phyloP scores from a whole-genome alignment of 2,113 vertebrate species.

The Spea multiplicata region DNA sequence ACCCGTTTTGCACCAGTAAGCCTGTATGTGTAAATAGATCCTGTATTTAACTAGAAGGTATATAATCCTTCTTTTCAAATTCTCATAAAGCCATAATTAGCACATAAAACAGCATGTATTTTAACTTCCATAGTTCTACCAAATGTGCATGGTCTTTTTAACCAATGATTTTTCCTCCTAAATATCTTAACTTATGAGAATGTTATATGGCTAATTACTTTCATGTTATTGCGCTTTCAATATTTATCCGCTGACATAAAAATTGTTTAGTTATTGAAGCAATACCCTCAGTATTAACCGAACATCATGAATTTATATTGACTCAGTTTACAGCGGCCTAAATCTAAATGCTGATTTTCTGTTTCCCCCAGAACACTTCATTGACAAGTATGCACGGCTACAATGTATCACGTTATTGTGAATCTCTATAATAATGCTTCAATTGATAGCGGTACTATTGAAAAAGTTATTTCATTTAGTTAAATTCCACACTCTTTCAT shows the following conservation, averaged over 20 bases:
- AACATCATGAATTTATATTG: constrained; percentile 78
- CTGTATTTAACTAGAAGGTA: not conserved
- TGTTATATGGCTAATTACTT: constrained; percentile 46
- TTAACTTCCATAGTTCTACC: constrained; percentile 20
- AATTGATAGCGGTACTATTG: constrained; percentile 91
- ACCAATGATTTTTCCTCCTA: constrained; percentile 16
- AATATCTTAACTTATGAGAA: constrained; percentile 19
- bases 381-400: constrained; percentile 89
- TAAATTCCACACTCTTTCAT: constrained; percentile 94
- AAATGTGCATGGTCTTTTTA: constrained; percentile 21
- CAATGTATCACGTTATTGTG: constrained; percentile 88
- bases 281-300: constrained; percentile 67
- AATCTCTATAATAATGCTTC: constrained; percentile 95
- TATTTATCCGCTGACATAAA: constrained; percentile 41
- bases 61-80: not conserved
- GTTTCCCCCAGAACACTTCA: constrained; percentile 74
- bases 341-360: constrained; percentile 91
- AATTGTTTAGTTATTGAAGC: constrained; percentile 44
- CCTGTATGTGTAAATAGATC: not conserved
- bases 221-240: constrained; percentile 29
- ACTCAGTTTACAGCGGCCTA: constrained; percentile 78
- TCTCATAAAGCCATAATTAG: constrained; percentile 9
- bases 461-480: constrained; percentile 93
- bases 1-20: not conserved
- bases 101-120: constrained; percentile 3